A percentile compares a stretch with the other conserved stretches of the same genome.
phyloP scores from a whole-genome alignment of 2,888 invertebrate species.

The Sclerodermus sp. region DNA sequence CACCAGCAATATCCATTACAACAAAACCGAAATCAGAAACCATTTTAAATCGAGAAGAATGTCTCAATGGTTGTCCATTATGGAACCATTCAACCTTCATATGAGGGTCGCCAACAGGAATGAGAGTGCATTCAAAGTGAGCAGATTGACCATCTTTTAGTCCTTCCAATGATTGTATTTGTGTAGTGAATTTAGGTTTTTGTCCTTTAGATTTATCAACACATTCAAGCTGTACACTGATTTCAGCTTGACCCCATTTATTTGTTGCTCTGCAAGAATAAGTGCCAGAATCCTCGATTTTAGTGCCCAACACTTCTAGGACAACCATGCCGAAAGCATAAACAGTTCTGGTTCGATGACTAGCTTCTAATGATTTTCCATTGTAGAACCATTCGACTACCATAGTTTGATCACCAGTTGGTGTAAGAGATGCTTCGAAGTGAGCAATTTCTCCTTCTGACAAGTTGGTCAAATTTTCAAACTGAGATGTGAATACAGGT shows the following conservation, averaged over 20 bases:
- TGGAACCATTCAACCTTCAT: slow-evolving; percentile 97
- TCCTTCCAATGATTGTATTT: slow-evolving; percentile 79
- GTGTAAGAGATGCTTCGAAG: slow-evolving; percentile 94
- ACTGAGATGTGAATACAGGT: slow-evolving; percentile 86
- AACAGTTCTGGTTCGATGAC: slow-evolving; percentile 88
- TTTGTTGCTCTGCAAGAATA: slow-evolving; percentile 89
- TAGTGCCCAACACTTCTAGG: slow-evolving; percentile 92
- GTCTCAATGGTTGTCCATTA: slow-evolving; percentile 85
- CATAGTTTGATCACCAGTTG: slow-evolving; percentile 92
- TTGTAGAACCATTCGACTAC: slow-evolving; percentile 96
- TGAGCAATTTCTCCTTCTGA: slow-evolving; percentile 96
- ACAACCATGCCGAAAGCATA: slow-evolving; percentile 98
- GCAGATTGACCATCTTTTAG: slow-evolving; percentile 91
- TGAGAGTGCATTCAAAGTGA: slow-evolving; percentile 92
- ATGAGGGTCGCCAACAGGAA: slow-evolving; percentile 91
- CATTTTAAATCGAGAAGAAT: slow-evolving; percentile 88
- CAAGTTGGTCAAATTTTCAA: slow-evolving; percentile 78
- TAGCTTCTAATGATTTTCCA: slow-evolving; percentile 82
- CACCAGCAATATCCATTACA: slow-evolving; percentile 90
- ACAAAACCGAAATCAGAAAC: slow-evolving; percentile 96
- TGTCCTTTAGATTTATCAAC: slow-evolving; percentile 83
- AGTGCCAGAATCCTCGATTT: slow-evolving; percentile 87
- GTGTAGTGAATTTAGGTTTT: slow-evolving; percentile 85
- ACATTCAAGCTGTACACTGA: slow-evolving; percentile 79
- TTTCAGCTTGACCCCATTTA: slow-evolving; percentile 86